phyloP scores from a whole-genome alignment of 2,113 vertebrate species.

The Coracopsis vasa region DNA sequence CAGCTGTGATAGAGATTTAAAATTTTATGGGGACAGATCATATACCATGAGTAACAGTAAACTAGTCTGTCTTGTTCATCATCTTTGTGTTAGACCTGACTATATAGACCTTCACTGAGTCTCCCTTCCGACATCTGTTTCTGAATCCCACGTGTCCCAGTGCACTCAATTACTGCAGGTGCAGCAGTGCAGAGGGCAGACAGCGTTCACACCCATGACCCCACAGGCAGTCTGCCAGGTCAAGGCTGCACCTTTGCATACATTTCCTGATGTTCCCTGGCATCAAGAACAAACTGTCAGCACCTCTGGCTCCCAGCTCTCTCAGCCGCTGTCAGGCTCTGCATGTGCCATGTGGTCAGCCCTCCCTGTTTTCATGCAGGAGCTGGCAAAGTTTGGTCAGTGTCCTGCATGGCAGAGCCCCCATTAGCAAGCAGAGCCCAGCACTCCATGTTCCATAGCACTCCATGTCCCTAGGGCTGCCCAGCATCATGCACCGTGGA shows the following conservation, averaged over 20 bases:
- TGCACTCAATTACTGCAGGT: fast-evolving
- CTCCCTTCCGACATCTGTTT: background rate
- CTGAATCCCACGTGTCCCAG: background rate
- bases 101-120: background rate
- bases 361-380: background rate
- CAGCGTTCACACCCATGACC: background rate
- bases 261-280: background rate
- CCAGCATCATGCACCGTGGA: fast-evolving
- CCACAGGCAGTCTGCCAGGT: background rate
- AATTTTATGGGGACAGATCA: background rate
- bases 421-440: background rate
- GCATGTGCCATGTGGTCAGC: fast-evolving
- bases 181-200: background rate
- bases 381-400: fast-evolving
- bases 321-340: background rate
- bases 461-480: background rate
- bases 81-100: background rate
- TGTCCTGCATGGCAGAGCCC: background rate
- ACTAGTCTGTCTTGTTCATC: background rate
- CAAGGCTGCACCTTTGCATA: fast-evolving
- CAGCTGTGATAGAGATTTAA: background rate
- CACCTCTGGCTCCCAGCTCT: background rate
- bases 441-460: no score
- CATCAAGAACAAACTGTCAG: background rate
- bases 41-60: background rate